Conservation (phyloP, 2,113 vertebrate genomes). For the Anthoscopus minutus region DNA sequence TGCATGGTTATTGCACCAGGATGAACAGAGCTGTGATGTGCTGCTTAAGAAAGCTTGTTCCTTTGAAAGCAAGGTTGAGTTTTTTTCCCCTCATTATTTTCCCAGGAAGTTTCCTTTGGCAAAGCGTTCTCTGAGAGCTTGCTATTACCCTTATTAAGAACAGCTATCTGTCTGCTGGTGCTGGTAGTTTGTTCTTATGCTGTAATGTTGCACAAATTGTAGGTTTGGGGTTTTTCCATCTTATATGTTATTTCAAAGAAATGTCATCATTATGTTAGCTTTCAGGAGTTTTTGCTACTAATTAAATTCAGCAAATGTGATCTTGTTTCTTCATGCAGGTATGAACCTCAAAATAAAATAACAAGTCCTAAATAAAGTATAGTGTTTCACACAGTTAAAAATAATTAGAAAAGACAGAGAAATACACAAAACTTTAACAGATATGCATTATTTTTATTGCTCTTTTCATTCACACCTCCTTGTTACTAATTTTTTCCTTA, state of each 20-base stretch:
- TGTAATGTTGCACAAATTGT: not conserved
- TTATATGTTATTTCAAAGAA: not conserved
- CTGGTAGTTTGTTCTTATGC: not conserved
- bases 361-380: not conserved
- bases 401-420: not conserved
- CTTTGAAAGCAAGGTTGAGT: not conserved
- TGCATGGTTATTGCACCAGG: not conserved
- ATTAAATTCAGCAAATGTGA: not conserved
- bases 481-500: not conserved
- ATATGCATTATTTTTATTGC: not conserved
- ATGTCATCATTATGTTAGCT: not conserved
- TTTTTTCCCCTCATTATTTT: slow-evolving; percentile 52
- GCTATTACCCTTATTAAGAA: slow-evolving; percentile 23
- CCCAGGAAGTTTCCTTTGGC: slow-evolving; percentile 69
- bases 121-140: slow-evolving; percentile 25
- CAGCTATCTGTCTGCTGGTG: slow-evolving; percentile 3
- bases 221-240: not conserved
- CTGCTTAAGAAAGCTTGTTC: not conserved
- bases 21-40: not conserved
- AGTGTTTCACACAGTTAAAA: not conserved
- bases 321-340: not conserved
- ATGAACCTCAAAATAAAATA: not conserved
- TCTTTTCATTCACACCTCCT: not conserved
- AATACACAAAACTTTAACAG: not conserved
- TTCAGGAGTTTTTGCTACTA: not conserved